These are phyloP conservation scores for Tetraodon nigroviridis DNA, from an alignment of 2,113 vertebrate genomes.

Conservation along the genomic window DNA sequence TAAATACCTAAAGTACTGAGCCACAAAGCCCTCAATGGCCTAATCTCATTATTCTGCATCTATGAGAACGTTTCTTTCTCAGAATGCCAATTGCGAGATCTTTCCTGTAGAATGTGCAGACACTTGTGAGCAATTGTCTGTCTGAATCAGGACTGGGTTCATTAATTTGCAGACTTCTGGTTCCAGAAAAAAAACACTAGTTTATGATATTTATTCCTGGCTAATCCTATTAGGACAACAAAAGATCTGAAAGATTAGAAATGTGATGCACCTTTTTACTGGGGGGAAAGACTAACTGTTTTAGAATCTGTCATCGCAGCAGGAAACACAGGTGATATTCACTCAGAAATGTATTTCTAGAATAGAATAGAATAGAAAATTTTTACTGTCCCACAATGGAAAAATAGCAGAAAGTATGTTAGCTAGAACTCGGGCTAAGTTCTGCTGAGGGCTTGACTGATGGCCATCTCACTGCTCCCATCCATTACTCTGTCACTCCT, in stretches of 20 bases:
- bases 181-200: not conserved
- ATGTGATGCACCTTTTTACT: not conserved
- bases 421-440: constrained; percentile 57
- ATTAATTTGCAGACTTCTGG: too few relatives aligned
- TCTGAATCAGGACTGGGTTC: too few relatives aligned
- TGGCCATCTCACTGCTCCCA: constrained; percentile 52
- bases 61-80: too few relatives aligned
- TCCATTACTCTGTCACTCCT: constrained; percentile 66
- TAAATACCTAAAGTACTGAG: too few relatives aligned
- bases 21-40: too few relatives aligned
- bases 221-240: not conserved
- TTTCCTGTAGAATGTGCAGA: too few relatives aligned
- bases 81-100: too few relatives aligned
- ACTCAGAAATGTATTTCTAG: not conserved
- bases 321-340: not conserved
- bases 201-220: not conserved
- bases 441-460: constrained; percentile 57
- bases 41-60: too few relatives aligned
- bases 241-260: not conserved
- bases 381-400: too few relatives aligned
- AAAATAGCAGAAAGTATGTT: too few relatives aligned
- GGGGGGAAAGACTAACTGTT: not conserved
- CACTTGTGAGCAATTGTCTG: too few relatives aligned
- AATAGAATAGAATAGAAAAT: too few relatives aligned
- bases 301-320: not conserved